Percentiles rank a stretch among this genome's conserved stretches.
These are phyloP conservation scores for Pocota personata DNA, from an alignment of 2,888 invertebrate species.

Conservation along the genomic window DNA sequence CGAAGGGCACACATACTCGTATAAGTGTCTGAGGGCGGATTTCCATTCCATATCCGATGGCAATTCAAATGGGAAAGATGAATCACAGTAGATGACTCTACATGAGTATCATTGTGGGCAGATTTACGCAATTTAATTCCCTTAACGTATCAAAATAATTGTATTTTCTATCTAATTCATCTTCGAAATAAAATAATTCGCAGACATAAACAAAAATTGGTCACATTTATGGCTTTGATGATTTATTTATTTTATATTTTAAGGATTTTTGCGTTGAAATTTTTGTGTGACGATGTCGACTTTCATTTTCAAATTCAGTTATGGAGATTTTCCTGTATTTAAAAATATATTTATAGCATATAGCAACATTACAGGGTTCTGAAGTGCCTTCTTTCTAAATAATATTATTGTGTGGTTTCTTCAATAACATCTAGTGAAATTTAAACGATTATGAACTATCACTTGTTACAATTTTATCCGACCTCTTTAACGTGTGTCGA, in stretches of 20 bases:
- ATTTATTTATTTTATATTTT: constrained; percentile 3
- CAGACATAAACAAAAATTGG: constrained; percentile 6
- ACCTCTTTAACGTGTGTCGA: too few species aligned
- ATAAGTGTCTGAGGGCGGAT: not conserved
- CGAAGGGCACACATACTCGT: not conserved
- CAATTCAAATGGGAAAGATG: constrained; percentile 6
- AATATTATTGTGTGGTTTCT: too few species aligned
- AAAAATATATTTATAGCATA: not conserved
- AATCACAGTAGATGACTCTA: not conserved
- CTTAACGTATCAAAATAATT: constrained; percentile 11
- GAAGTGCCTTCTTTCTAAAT: too few species aligned
- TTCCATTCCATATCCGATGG: constrained; percentile 18
- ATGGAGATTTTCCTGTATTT: not conserved
- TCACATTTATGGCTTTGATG: not conserved
- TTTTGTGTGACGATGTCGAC: not conserved
- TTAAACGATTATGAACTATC: too few species aligned
- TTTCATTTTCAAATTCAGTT: not conserved
- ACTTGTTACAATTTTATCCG: too few species aligned
- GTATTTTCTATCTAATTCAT: not conserved
- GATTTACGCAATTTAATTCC: constrained; percentile 30
- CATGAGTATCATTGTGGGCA: not conserved
- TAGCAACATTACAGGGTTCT: not conserved
- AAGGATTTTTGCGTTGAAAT: not conserved
- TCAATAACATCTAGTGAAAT: too few species aligned
- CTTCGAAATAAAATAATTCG: not conserved